phyloP scores from a whole-genome alignment of 2,797 vertebrate species.

The Linurgus olivaceus region DNA sequence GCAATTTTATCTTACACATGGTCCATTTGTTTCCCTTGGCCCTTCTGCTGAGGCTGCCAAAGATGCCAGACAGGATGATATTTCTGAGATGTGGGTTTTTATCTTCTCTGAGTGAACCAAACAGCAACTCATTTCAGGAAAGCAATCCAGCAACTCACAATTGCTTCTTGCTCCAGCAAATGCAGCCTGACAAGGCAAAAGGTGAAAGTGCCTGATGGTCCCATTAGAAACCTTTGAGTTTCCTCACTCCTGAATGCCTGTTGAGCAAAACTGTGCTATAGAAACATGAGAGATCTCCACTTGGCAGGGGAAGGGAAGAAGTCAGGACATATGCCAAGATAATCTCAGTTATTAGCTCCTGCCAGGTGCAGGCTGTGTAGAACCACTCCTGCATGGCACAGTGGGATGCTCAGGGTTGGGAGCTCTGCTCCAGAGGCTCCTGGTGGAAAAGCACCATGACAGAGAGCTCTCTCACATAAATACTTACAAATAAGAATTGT shows the following conservation, averaged over 20 bases:
- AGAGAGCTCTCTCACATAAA: neutral
- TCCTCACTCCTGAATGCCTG: neutral
- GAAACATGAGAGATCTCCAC: neutral
- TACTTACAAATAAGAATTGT: neutral
- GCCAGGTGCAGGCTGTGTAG: neutral
- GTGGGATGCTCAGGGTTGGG: neutral
- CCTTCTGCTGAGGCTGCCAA: constrained; percentile 9
- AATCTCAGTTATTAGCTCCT: neutral
- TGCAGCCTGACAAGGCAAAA: constrained; percentile 3
- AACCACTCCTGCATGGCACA: neutral
- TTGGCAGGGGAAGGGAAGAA: neutral
- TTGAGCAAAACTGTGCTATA: neutral
- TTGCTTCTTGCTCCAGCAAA: neutral
- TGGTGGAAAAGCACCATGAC: neutral
- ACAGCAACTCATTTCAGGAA: constrained; percentile 9
- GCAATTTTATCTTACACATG: neutral
- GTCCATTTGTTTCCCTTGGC: neutral
- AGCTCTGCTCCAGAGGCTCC: neutral
- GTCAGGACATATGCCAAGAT: neutral
- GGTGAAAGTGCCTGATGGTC: neutral
- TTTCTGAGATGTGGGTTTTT: neutral
- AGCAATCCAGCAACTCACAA: constrained; percentile 25
- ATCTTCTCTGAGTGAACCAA: neutral
- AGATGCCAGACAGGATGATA: neutral
- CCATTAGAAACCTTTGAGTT: neutral